Base-by-base conservation (phyloP, 2,797 vertebrate species). In the Trachurus trachurus region DNA sequence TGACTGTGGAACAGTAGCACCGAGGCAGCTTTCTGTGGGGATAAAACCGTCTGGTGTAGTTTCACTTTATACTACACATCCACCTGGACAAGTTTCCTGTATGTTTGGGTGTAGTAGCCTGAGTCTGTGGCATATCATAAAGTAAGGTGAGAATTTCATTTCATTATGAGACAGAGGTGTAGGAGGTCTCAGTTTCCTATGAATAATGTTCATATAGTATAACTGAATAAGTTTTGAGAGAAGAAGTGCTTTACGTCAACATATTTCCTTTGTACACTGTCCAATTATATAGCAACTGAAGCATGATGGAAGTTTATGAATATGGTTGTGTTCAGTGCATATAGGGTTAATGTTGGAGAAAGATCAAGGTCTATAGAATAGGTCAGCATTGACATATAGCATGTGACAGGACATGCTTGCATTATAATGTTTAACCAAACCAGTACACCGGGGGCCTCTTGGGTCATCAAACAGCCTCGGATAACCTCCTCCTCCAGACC, bases 261-360 rank as follows among this genome's bases (percentile, higher is more conserved):
- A 26, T 26, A 26, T 26, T n/a, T n/a, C 19, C 10, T n/a, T n/a
- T n/a, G n/a, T 4, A 12, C n/a, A 22, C 5, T 21, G 34, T n/a
- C 17, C 10, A 11, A 26, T 1, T 59, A 39, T 37, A 22, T 0
- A 52, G 10, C 49, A 52, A 22, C n/a, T 1, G 10, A 22, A 22
- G 19, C 2, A 37, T 34, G 17, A 39, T 58, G 31, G 4, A 34
- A n/a, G 9, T 60, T 22, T 15, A 40, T 21, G 12, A 52, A 21
- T 31, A 22, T 53, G 37, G 44, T 58, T 52, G 17, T 66, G 44
- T 74, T 66, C 45, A 22, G 34, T 66, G 8, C 19, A 66, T 10
- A 31, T 50, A 26, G 26, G 17, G 12, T 40, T 59, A 16, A 39
- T 5, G 7, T 34, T 12, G 4, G 6, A 34, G 15, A 19, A 47